These are phyloP conservation scores for Rhodeus uyekii DNA, from an alignment of 2,797 vertebrate species.

Conservation along the genomic window DNA sequence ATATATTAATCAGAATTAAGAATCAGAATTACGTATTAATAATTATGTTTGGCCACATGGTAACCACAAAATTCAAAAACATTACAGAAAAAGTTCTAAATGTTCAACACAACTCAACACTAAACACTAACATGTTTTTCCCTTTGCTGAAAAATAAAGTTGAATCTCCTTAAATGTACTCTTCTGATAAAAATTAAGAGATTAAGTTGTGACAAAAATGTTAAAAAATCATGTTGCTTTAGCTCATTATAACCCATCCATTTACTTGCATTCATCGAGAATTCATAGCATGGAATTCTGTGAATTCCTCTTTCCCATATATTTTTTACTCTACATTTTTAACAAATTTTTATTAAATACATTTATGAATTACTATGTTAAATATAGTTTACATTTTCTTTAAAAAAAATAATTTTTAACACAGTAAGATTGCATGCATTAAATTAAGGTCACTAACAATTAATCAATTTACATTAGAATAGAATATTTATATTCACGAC, in stretches of 20 bases:
- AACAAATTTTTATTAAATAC: not conserved
- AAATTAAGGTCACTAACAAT: too few species aligned
- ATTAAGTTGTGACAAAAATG: not conserved
- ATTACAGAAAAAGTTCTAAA: not conserved
- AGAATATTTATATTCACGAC: too few species aligned
- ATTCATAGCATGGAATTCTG: too few species aligned
- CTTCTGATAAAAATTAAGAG: too few species aligned
- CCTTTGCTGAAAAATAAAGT: not conserved
- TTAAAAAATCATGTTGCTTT: not conserved
- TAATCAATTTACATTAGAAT: too few species aligned
- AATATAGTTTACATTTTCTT: not conserved
- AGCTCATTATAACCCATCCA: not conserved
- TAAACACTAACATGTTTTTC: not conserved
- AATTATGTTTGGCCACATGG: too few species aligned
- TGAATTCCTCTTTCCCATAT: too few species aligned
- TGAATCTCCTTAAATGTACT: not conserved
- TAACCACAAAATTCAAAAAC: not conserved
- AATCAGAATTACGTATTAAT: too few species aligned
- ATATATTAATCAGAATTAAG: too few species aligned
- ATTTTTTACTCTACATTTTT: not conserved
- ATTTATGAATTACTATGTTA: not conserved
- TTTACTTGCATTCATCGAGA: too few species aligned
- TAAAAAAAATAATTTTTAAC: not conserved
- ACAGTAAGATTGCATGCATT: not conserved
- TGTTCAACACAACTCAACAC: not conserved